phyloP scores from a whole-genome alignment of 1,140 invertebrate genomes.

The Tigriopus japonicus region DNA sequence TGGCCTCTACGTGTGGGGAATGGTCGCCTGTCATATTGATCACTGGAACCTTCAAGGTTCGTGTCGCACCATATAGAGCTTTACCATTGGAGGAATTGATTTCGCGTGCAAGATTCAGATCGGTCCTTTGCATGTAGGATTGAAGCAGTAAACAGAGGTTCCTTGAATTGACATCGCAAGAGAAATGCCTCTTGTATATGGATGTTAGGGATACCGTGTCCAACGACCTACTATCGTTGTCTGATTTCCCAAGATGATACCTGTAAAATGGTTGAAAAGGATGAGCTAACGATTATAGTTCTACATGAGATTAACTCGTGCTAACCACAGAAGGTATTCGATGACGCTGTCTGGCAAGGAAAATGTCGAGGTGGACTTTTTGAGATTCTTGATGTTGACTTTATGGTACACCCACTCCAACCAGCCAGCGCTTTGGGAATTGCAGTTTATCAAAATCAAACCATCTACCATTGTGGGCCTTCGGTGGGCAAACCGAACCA shows the following conservation, averaged over 20 bases:
- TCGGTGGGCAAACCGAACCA: slow-evolving; percentile 69
- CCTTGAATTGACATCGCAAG: slow-evolving; percentile 72
- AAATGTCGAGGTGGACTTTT: slow-evolving; percentile 28
- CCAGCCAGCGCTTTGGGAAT: slow-evolving; percentile 85
- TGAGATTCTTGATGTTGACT: slow-evolving; percentile 64
- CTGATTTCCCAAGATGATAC: no score
- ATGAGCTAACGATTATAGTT: no score
- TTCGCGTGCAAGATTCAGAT: slow-evolving; percentile 63
- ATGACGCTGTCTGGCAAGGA: slow-evolving; percentile 83
- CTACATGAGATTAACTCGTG: no score
- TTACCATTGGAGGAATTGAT: slow-evolving; percentile 2
- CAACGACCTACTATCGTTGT: not conserved
- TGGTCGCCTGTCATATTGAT: slow-evolving; percentile 83
- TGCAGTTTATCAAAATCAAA: slow-evolving; percentile 79
- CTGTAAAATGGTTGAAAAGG: no score
- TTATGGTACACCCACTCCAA: slow-evolving; percentile 99
- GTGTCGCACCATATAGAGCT: not conserved
- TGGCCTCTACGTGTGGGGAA: slow-evolving; percentile 91
- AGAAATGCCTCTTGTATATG: slow-evolving; percentile 81
- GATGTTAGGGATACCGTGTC: slow-evolving; percentile 26
- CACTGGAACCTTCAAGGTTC: slow-evolving; percentile 45
- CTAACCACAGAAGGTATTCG: slow-evolving; percentile 91
- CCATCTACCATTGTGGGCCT: slow-evolving; percentile 44
- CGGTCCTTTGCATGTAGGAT: slow-evolving; percentile 72
- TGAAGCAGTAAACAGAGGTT: slow-evolving; percentile 91